Evolutionary conservation across 2,888 invertebrate genomes (phyloP).

Genomic region (Elysia crispata): DNA sequence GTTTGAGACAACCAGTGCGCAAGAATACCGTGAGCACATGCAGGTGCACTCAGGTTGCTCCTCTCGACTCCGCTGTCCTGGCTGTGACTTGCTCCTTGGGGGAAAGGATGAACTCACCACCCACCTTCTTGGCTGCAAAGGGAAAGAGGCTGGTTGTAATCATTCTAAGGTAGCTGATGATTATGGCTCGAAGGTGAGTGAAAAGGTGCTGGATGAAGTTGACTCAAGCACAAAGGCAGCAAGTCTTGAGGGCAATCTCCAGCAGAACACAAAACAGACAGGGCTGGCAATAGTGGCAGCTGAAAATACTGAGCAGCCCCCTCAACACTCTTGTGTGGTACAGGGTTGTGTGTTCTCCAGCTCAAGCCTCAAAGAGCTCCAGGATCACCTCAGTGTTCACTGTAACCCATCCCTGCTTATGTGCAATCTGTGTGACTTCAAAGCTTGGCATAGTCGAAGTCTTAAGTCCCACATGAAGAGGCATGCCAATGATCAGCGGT

Average conservation of each 20-base stretch:
- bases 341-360: slow-evolving; percentile 43
- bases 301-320: background rate
- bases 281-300: background rate
- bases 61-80: slow-evolving; percentile 56
- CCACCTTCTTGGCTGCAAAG: slow-evolving; percentile 53
- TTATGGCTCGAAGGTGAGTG: background rate
- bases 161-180: background rate
- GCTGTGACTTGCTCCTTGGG: slow-evolving; percentile 63
- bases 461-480: slow-evolving; percentile 77
- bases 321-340: slow-evolving; percentile 44
- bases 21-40: slow-evolving; percentile 59
- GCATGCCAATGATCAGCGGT: slow-evolving; percentile 75
- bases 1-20: slow-evolving; percentile 67
- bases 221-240: background rate
- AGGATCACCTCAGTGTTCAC: slow-evolving; percentile 47
- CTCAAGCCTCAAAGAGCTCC: slow-evolving; percentile 41
- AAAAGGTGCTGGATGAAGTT: background rate
- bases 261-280: background rate
- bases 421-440: slow-evolving; percentile 74
- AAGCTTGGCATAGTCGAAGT: slow-evolving; percentile 73
- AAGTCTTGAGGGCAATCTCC: background rate
- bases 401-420: slow-evolving; percentile 53
- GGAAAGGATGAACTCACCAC: slow-evolving; percentile 59
- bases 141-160: slow-evolving; percentile 3
- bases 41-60: slow-evolving; percentile 50